Base-by-base conservation (phyloP, 2,113 vertebrate species). In the Tonatia bakeri region DNA sequence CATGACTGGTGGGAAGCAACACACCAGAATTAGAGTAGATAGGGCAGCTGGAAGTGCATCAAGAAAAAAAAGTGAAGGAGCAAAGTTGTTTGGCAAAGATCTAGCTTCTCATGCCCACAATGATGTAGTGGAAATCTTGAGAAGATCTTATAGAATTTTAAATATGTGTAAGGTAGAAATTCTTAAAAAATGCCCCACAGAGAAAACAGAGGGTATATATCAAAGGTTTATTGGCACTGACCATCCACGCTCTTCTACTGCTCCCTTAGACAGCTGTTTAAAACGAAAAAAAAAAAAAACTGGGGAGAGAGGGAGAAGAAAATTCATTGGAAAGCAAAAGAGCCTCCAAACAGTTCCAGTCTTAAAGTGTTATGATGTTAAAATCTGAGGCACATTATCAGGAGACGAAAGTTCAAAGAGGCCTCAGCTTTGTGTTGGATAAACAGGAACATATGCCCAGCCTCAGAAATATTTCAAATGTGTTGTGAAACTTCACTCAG, bases 361-460 rank as follows among this genome's bases (percentile, higher is more conserved):
- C 76, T 76, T 85, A 40, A 43, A 90, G 80, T 88, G 87, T 72
- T 93, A 77, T 5, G 70, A 97, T 93, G 91, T 90, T 97, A 97
- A 98, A 97, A 95, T 94, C 72, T 47, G 88, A 97, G 56, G 84
- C 96, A 97, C 45, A 88, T 96, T 94, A 97, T 94, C 95, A 97
- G 94, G 93, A 96, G 95, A 95, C 65, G 94, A 97, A 97, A 98
- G 97, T 97, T 98, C 97, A 98, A 96, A 97, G 95, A 97, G 97
- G 96, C 94, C 94, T 93, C 87, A 64, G 95, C 59, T 96, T 94
- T 67, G 43, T 97, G 97, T 97, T 98, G 97, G 91, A 96, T 98
- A 97, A 97, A 97, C 97, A 98, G 87, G 89, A 97, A 96, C 97
- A 98, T 97, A 97, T 97, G 97, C 95, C 96, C 83, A 97, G 94